phyloP scores from a whole-genome alignment of 2,113 vertebrate species.

The Notarius quadriscutis region DNA sequence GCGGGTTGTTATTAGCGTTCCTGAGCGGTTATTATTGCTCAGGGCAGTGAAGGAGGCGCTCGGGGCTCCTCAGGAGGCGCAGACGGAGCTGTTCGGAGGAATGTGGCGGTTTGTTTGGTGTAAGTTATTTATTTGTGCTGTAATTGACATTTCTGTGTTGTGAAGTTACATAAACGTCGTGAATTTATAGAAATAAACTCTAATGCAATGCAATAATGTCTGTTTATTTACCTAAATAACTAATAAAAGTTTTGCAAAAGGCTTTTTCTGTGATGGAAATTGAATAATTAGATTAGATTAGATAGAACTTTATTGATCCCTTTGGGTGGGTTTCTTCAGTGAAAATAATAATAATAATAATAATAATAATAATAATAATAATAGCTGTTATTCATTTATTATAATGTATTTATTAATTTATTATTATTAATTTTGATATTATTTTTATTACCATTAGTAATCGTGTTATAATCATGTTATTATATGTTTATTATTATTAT shows the following conservation, averaged over 20 bases:
- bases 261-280: neutral
- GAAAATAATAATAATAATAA: neutral
- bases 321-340: no score
- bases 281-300: no score
- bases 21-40: neutral
- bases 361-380: neutral
- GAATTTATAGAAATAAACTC: neutral
- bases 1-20: no score
- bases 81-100: slow-evolving; percentile 68
- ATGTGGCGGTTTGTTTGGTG: slow-evolving; percentile 63
- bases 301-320: no score
- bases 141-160: neutral
- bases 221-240: neutral
- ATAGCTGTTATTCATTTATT: no score
- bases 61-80: neutral
- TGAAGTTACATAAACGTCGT: neutral
- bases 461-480: no score
- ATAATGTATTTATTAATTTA: no score
- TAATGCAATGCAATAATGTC: neutral
- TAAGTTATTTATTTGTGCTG: slow-evolving; percentile 57
- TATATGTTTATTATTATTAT: no score
- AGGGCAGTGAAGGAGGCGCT: no score
- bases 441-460: neutral
- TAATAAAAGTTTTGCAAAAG: neutral
- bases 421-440: neutral